Evolutionary conservation across 2,113 vertebrate genomes (phyloP).

Genomic region (Neotoma lepida): DNA sequence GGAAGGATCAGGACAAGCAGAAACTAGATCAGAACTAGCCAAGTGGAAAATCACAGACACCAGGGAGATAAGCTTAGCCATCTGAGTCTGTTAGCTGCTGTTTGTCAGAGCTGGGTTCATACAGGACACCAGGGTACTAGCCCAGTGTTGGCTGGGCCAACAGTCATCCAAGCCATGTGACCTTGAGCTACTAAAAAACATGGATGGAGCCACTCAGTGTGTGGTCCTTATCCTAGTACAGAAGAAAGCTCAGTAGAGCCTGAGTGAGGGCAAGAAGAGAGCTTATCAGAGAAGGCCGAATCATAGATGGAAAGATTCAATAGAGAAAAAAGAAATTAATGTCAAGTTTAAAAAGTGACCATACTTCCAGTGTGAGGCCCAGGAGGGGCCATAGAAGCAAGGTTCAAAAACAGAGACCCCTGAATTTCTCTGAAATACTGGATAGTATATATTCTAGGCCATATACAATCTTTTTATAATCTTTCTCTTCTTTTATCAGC

Average conservation of each 20-base stretch:
- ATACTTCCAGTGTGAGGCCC: background rate
- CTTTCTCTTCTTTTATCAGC: conserved; percentile 8
- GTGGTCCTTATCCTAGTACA: background rate
- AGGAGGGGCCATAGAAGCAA: background rate
- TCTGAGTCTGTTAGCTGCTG: background rate
- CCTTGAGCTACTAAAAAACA: background rate
- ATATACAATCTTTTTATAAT: background rate
- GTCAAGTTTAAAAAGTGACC: background rate
- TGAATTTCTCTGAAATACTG: background rate
- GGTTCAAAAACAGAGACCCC: background rate
- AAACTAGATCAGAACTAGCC: background rate
- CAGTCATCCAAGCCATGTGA: background rate
- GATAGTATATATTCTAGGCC: background rate
- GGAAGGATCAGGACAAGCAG: too few relatives aligned
- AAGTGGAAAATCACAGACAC: background rate
- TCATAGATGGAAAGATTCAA: background rate
- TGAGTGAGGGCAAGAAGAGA: background rate
- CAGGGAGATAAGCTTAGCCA: background rate
- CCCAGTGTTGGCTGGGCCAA: background rate
- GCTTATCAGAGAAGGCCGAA: background rate
- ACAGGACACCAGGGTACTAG: too few relatives aligned
- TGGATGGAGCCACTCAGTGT: background rate
- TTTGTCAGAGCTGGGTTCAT: background rate
- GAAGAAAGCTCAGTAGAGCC: background rate
- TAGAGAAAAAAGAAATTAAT: conserved; percentile 41